Base-by-base conservation (phyloP, 2,888 invertebrate species). In the Clunio marinus region DNA sequence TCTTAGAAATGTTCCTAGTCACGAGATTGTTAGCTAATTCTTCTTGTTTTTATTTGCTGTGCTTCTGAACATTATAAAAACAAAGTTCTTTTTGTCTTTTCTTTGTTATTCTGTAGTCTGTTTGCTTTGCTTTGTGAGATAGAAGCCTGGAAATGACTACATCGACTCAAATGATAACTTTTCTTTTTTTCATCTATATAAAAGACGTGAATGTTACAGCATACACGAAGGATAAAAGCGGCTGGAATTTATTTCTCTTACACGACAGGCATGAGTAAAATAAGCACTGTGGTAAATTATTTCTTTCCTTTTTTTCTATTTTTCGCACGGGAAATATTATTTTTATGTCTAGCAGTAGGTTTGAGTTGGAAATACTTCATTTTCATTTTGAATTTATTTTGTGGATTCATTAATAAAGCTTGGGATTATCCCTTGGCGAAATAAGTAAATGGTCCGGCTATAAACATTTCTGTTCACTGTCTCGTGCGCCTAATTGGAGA, bases 11-110 rank as follows among this genome's bases (percentile, higher is more conserved):
- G 51, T 32, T 24, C 35, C 13, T 46, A 65, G 66, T 66, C 66
- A 66, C 66, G 66, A 51, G 66, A 66, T 66, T 22, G 45, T 63
- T n/a, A 28, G 62, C 22, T 62, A 37, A 45, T 62, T 62, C 41
- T 45, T 45, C 41, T 25, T 37, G n/a, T n/a, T 22, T 13, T 24
- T 60, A 10, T 32, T 15, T 13, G 17, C 24, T 22, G 22, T 8
- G 55, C 57, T 27, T 27, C 3, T 20, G 1, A 20, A 57, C 17
- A 46, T 20, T 20, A 46, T 20, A 46, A 15, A 28, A 3, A 17
- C 2, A 57, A 59, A 59, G 35, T 59, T 59, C 32, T 59, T 22
- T 13, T 22, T 59, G 25, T 57, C 3, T 10, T 32, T 32, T 32
- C 4, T 32, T 32, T 32, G 5, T 32, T 32, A n/a, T n/a, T 32